Conservation (phyloP, 2,797 vertebrate species). For the Delichon dasypus region DNA sequence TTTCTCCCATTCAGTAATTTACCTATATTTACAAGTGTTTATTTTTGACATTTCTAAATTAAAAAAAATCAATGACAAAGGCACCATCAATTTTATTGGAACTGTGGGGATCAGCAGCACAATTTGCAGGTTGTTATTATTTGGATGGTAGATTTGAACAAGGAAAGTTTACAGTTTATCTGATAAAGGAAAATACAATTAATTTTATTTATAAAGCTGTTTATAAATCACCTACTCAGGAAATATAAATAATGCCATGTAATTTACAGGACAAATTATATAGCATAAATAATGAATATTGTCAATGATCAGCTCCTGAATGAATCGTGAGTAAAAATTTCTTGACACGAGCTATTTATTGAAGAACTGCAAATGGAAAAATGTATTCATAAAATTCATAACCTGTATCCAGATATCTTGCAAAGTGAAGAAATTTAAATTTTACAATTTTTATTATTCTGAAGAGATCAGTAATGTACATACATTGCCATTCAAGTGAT, state of each 20-base stretch:
- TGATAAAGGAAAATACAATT: background rate
- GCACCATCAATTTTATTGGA: background rate
- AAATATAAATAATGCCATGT: background rate
- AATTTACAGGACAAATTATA: constrained; percentile 20
- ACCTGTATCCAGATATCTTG: background rate
- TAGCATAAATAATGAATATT: background rate
- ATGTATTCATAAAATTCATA: background rate
- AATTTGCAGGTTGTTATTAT: background rate
- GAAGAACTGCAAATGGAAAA: background rate
- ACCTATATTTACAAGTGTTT: background rate
- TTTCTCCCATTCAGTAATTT: background rate
- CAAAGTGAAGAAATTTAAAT: background rate
- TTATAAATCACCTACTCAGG: background rate
- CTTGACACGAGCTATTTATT: background rate
- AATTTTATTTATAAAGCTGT: background rate
- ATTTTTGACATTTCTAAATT: background rate
- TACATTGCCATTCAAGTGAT: background rate
- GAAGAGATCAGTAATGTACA: background rate
- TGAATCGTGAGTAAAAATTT: background rate
- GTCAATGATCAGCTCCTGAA: background rate
- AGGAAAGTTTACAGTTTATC: background rate
- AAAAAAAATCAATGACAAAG: background rate
- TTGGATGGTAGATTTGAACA: background rate
- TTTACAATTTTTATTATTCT: background rate
- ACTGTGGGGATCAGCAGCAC: background rate